A percentile compares a stretch with the other conserved stretches of the same genome.
Evolutionary conservation across 2,888 invertebrate species (phyloP).

Genomic region (Polydrusus pterygomalis): DNA sequence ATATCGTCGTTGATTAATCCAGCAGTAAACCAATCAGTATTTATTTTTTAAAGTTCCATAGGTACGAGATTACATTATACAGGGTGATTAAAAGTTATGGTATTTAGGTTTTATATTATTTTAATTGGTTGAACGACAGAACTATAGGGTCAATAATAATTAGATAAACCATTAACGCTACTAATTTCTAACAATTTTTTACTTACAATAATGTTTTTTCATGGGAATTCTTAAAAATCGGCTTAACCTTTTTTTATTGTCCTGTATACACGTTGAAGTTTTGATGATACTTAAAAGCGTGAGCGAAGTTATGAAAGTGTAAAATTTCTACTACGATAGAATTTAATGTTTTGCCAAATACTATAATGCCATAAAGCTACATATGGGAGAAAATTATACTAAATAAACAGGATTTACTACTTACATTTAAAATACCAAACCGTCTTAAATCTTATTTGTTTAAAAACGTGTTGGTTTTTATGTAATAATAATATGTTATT

Average conservation of each 20-base stretch:
- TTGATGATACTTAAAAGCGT: neutral
- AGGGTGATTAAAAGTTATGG: slow-evolving; percentile 15
- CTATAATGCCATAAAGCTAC: slow-evolving; percentile 23
- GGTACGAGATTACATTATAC: slow-evolving; percentile 12
- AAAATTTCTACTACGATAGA: slow-evolving; percentile 9
- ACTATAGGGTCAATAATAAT: neutral
- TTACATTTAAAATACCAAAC: no score
- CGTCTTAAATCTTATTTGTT: no score
- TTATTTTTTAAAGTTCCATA: slow-evolving; percentile 20
- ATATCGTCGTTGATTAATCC: no score
- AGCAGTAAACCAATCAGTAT: slow-evolving; percentile 23
- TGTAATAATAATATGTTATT: no score
- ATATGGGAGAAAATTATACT: slow-evolving; percentile 24
- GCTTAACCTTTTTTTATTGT: neutral
- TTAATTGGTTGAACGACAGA: neutral
- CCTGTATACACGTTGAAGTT: neutral
- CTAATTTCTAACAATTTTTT: neutral
- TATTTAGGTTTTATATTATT: neutral
- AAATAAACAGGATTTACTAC: neutral
- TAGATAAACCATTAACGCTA: no score
- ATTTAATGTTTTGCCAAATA: slow-evolving; percentile 26
- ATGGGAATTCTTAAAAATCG: neutral
- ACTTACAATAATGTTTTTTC: neutral
- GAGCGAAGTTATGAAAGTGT: slow-evolving; percentile 5
- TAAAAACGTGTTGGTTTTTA: no score